Percentiles rank a stretch among this genome's conserved stretches.
phyloP scores from a whole-genome alignment of 2,797 vertebrate genomes.

The Enteromius anoplus region DNA sequence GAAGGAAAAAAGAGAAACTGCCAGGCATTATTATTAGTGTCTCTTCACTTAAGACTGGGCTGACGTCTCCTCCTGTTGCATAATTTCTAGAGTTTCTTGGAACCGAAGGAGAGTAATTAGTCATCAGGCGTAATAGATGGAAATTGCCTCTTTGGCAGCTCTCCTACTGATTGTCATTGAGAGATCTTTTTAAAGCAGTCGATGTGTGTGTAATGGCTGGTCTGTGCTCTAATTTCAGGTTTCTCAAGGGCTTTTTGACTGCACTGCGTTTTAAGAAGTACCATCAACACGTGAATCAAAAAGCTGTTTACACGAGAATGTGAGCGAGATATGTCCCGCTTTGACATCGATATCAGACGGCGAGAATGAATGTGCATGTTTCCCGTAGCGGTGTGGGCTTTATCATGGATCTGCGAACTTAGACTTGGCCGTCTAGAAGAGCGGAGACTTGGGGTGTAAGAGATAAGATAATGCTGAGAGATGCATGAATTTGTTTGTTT shows the following conservation, averaged over 20 bases:
- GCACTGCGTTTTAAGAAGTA: background rate
- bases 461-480: conserved; percentile 22
- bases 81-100: conserved; percentile 35
- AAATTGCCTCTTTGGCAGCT: conserved; percentile 36
- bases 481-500: conserved; percentile 29
- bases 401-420: conserved; percentile 21
- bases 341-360: conserved; percentile 2
- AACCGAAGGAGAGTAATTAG: conserved; percentile 37
- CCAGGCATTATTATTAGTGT: background rate
- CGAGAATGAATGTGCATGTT: conserved; percentile 35
- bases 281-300: conserved; percentile 19
- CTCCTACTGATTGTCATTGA: conserved; percentile 36
- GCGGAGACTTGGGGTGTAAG: background rate
- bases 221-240: background rate
- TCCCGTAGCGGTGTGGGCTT: conserved; percentile 38
- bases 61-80: conserved; percentile 15
- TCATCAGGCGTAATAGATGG: conserved; percentile 38
- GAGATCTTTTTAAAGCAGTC: conserved; percentile 23
- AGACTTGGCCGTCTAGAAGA: conserved; percentile 19
- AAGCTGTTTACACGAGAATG: conserved; percentile 14
- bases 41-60: background rate
- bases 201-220: conserved; percentile 20
- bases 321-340: background rate
- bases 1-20: background rate
- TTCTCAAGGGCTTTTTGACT: background rate